Evolutionary conservation across 2,888 invertebrate species (phyloP).

Genomic region (Ichneumoninae sp.): DNA sequence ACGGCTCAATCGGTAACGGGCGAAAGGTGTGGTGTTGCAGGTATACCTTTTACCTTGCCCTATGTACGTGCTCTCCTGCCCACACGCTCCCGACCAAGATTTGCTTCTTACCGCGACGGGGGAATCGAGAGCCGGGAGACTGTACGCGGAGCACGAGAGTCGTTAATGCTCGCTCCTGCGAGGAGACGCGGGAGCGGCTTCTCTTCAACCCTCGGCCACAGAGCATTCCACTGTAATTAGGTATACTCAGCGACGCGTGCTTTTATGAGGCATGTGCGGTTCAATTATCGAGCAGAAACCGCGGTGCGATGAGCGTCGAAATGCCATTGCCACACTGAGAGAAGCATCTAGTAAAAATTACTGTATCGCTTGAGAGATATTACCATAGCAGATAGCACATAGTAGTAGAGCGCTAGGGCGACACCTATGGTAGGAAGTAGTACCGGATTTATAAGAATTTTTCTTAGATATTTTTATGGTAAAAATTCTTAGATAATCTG

Average conservation of each 20-base stretch:
- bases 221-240: conserved; percentile 80
- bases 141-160: conserved; percentile 12
- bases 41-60: conserved; percentile 5
- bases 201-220: conserved; percentile 71
- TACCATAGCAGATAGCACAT: too few species aligned
- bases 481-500: too few species aligned
- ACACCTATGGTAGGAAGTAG: too few species aligned
- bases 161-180: conserved; percentile 54
- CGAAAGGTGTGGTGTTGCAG: conserved; percentile 43
- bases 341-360: too few species aligned
- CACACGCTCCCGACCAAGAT: conserved; percentile 14
- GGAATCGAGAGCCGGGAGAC: conserved; percentile 5
- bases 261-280: conserved; percentile 28
- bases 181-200: conserved; percentile 73
- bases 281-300: neutral
- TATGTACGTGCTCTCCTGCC: conserved; percentile 14
- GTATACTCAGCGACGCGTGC: conserved; percentile 66
- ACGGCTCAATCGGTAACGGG: conserved; percentile 53
- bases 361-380: too few species aligned
- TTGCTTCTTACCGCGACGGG: conserved; percentile 28
- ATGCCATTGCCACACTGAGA: neutral
- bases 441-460: too few species aligned
- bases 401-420: too few species aligned
- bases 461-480: too few species aligned
- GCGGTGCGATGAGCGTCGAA: neutral